Base-by-base conservation (phyloP, 1,140 invertebrate genomes). In the Belonocnema kinseyi region DNA sequence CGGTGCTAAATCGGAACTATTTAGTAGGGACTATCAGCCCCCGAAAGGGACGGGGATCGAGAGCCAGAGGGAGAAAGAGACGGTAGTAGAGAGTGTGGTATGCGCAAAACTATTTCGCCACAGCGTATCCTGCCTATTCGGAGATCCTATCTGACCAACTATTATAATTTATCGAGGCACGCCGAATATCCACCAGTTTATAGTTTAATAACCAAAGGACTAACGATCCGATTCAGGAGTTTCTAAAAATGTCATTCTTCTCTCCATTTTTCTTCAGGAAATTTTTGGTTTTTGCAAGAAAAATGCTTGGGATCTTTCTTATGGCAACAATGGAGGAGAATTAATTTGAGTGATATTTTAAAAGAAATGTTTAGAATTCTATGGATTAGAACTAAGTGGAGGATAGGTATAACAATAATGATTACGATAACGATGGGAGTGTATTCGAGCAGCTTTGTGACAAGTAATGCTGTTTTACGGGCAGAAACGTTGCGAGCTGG, bases 201-300 rank as follows among this genome's bases (percentile, higher is more conserved):
- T 87, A 86, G 87, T 88, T 89, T 88, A 86, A 87, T 88, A 89
- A 86, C 85, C 79, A 81, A 84, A 82, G 82, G 82, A 83, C 81
- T 81, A 77, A 74, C 77, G 75, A 10, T 54, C 53, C 53, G 1
- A 14, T 0, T 6, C 6, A 53, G 10, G n/a, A 53, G 52, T 53
- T 16, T 46, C 40, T 0, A 46, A 11, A 46, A 46, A 46, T 46
- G 40, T 46, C 40, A 40, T 40, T 46, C 0, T 46, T 8, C 40
- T 46, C 7, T 0, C 10, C 10, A 46, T 46, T 46, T 46, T 46
- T 10, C 40, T 1, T 33, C 11, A 46, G 40, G 40, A 46, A 11
- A 6, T 11, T 46, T 11, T 8, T 46, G 10, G 7, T 11, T 7
- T 7, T 46, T 11, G 4, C 10, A 8, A 46, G 40, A 46, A 33